Evolutionary conservation across 92 coral and sea anemone species (phyloP), one percentile per base, ranked within the genome.

Genomic region (Porites lobata): DNA sequence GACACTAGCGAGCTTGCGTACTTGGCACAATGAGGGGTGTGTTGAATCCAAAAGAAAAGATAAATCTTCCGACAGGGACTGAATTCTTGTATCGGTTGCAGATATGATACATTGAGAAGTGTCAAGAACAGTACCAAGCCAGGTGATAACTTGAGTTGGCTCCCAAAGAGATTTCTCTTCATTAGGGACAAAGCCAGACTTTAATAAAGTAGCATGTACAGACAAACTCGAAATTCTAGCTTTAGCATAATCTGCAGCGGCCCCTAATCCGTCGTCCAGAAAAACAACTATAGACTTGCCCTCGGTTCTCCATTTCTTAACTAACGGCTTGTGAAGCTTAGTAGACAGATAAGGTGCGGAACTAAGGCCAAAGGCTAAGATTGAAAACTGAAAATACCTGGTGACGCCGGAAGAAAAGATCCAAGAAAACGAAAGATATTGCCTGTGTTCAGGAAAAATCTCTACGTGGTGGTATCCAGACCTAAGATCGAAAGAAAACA

Each of bases 381-480:
- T 88, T 29, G 73, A 72, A 64, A 85, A 90, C 7, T 74, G 87
- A 77, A 68, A 84, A 51, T 71, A 77, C 26, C 77, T 77, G 76
- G 57, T 72, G 20, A 2, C 10, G 6, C 93, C 58, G 56, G 67
- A 19, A 6, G 74, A 61, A 80, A 90, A 85, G 1, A 58, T 79
- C 93, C 87, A 84, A 19, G 76, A 72, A 74, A 90, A 90, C 15
- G 86, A 20, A 1, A 90, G 59, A 64, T 70, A 85, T 57, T 84
- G 65, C 15, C 81, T 79, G 20, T 89, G 85, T 0, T 76, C 88
- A 0, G 84, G 64, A 11, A 82, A 67, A 0, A 81, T 50, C 8
- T 76, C 92, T 6, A 84, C 81, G 18, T 84, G 92, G n/a, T 89
- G 89, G 47, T 89, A 89, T 4, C 92, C 89, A 22, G 24, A 22